Percentiles rank a stretch among this genome's conserved stretches.
Evolutionary conservation across 2,113 vertebrate species (phyloP).

Genomic region (Suricata suricatta): DNA sequence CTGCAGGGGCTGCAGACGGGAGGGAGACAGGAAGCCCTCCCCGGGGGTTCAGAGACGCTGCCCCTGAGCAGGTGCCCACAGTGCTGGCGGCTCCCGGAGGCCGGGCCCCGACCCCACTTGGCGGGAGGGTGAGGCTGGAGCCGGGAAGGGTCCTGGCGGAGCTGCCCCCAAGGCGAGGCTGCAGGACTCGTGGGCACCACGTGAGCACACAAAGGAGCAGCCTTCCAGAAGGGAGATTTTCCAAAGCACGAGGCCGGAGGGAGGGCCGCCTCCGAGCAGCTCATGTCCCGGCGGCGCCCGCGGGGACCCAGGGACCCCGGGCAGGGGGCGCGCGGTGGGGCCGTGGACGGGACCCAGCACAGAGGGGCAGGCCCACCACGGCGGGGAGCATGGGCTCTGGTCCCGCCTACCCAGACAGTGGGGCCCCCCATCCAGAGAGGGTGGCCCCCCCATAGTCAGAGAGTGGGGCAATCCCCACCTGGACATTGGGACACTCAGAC

Average conservation of each 20-base stretch:
- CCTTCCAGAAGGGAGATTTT: neutral
- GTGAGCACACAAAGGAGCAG: rapidly evolving
- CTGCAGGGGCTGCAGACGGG: no score
- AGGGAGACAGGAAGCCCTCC: rapidly evolving
- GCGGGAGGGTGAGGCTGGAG: rapidly evolving
- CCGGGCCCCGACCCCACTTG: rapidly evolving
- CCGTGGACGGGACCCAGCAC: rapidly evolving
- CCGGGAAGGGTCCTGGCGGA: rapidly evolving
- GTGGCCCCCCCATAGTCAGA: no score
- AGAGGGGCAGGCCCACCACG: rapidly evolving
- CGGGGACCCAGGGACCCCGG: rapidly evolving
- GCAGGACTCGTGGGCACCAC: rapidly evolving
- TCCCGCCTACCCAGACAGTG: no score
- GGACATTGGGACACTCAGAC: no score
- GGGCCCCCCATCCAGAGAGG: no score
- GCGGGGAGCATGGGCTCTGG: rapidly evolving
- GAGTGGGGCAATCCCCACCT: rapidly evolving
- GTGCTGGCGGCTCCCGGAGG: rapidly evolving
- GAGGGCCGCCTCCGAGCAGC: no score
- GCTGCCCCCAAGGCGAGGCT: neutral
- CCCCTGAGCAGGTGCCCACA: rapidly evolving
- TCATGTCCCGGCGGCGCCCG: rapidly evolving
- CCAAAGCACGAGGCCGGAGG: rapidly evolving
- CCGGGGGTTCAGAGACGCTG: neutral
- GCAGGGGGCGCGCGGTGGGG: rapidly evolving